phyloP scores from a whole-genome alignment of 2,888 invertebrate genomes.

The Pristionchus exspectatus region DNA sequence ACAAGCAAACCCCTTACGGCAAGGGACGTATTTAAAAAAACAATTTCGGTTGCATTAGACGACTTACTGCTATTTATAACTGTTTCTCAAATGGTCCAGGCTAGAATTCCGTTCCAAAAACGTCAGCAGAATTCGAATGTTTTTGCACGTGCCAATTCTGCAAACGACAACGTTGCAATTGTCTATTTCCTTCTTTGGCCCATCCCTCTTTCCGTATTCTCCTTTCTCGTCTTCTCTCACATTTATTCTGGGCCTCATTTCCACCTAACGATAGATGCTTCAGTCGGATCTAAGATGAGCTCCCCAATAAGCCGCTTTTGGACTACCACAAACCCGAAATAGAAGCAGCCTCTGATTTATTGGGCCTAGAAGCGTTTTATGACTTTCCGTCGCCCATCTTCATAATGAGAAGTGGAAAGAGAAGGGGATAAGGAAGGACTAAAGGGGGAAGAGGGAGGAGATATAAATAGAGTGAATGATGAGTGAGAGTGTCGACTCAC shows the following conservation, averaged over 20 bases:
- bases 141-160: not conserved
- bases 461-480: conserved; percentile 25
- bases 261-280: conserved; percentile 4
- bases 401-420: conserved; percentile 31
- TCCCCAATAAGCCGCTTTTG: conserved; percentile 33
- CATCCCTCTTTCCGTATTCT: not conserved
- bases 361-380: not conserved
- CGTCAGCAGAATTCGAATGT: too few relatives aligned
- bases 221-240: not conserved
- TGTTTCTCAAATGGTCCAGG: too few relatives aligned
- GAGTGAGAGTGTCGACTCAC: not conserved
- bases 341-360: conserved; percentile 22
- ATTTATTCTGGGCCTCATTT: conserved; percentile 40
- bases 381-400: conserved; percentile 39
- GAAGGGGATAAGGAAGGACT: not conserved
- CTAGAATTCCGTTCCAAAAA: too few relatives aligned
- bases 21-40: too few relatives aligned
- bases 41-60: too few relatives aligned
- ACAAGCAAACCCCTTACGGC: too few relatives aligned
- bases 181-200: not conserved
- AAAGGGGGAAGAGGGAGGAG: not conserved
- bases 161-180: not conserved
- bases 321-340: not conserved
- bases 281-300: conserved; percentile 38
- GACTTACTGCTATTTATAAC: too few relatives aligned